phyloP scores from a whole-genome alignment of 2,113 vertebrate genomes.

The Erinaceus europaeus region DNA sequence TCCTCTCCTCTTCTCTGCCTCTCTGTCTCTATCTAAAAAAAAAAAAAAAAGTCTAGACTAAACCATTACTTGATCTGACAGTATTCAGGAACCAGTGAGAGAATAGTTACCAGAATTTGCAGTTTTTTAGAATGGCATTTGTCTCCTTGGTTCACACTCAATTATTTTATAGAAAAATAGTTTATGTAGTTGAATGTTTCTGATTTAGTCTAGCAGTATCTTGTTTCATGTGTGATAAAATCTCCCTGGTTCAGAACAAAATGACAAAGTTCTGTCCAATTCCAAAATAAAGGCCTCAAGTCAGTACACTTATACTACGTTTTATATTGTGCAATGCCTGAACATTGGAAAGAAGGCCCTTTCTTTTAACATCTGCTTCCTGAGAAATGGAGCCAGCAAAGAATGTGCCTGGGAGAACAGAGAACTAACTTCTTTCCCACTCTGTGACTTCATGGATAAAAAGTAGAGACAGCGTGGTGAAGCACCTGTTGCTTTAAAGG shows the following conservation, averaged over 20 bases:
- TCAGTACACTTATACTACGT: slow-evolving; percentile 14
- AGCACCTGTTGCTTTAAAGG: slow-evolving; percentile 73
- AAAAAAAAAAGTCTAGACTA: background rate
- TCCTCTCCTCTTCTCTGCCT: no score
- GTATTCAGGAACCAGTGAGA: background rate
- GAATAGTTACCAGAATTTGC: background rate
- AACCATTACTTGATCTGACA: background rate
- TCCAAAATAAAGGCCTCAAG: slow-evolving; percentile 43
- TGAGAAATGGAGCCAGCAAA: slow-evolving; percentile 52
- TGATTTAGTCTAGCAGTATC: slow-evolving; percentile 26
- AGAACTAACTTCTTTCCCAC: slow-evolving; percentile 47
- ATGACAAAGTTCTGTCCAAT: slow-evolving; percentile 27
- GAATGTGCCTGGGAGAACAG: slow-evolving; percentile 68
- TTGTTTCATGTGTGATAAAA: slow-evolving; percentile 23
- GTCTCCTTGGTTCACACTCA: background rate
- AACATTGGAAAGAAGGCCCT: no score
- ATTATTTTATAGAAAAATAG: slow-evolving; percentile 20
- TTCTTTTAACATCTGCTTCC: slow-evolving; percentile 34
- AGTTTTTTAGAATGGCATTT: background rate
- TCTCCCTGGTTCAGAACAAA: slow-evolving; percentile 1
- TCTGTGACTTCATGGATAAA: slow-evolving; percentile 71
- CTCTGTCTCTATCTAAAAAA: no score
- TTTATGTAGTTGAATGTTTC: slow-evolving; percentile 26
- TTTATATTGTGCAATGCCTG: slow-evolving; percentile 32
- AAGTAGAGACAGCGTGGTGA: slow-evolving; percentile 70